These are phyloP conservation scores for Eretmochelys imbricata DNA, from an alignment of 2,113 vertebrate genomes.

Conservation along the genomic window DNA sequence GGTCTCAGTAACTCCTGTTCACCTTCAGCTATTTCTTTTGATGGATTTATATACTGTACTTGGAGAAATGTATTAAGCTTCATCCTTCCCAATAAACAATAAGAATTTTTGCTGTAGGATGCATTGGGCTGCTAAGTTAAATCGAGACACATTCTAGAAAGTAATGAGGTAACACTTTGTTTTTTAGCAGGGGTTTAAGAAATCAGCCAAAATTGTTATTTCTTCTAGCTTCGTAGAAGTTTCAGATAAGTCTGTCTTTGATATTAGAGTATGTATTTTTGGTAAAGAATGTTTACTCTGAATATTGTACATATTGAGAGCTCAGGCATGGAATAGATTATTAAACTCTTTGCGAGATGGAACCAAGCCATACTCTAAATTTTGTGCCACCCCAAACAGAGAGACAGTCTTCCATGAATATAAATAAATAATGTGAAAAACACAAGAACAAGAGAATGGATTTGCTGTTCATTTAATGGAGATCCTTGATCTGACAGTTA, in stretches of 20 bases:
- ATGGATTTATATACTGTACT: neutral
- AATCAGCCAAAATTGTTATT: neutral
- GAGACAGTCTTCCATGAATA: slow-evolving; percentile 9
- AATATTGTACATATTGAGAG: neutral
- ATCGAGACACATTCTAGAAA: neutral
- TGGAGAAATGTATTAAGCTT: neutral
- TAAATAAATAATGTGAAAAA: neutral
- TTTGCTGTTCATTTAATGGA: accelerated
- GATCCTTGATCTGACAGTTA: accelerated
- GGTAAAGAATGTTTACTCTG: neutral
- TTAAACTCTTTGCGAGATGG: neutral
- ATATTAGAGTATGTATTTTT: neutral
- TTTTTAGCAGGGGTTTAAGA: neutral
- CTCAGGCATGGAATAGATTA: neutral
- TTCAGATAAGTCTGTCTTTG: neutral
- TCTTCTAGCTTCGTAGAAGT: neutral
- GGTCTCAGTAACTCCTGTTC: neutral
- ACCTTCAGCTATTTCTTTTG: neutral
- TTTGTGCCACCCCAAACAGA: neutral
- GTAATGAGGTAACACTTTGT: neutral
- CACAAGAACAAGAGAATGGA: accelerated
- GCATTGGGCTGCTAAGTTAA: neutral
- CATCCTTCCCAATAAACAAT: neutral
- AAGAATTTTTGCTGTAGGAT: neutral
- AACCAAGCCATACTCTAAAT: slow-evolving; percentile 39